A percentile compares a stretch with the other conserved stretches of the same genome.
phyloP scores from a whole-genome alignment of 37 sponge, comb jelly and placozoan species.

The Mnemiopsis leidyi region DNA sequence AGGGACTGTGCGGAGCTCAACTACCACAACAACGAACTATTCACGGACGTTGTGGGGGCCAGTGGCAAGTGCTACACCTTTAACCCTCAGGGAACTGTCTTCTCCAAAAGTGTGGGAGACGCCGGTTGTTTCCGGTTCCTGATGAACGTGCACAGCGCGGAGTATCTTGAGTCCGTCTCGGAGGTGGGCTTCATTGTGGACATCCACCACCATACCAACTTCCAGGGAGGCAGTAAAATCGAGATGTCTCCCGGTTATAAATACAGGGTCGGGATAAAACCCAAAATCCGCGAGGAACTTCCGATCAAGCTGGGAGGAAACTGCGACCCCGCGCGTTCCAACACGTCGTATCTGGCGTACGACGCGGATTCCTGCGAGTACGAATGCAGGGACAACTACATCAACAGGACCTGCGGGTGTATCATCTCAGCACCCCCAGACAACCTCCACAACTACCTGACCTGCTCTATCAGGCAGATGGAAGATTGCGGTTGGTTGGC shows the following conservation, averaged over 20 bases:
- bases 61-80: constrained; percentile 16
- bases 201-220: neutral
- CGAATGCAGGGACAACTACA: constrained; percentile 21
- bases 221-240: neutral
- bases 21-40: neutral
- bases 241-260: constrained; percentile 18
- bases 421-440: neutral
- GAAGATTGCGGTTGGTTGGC: neutral
- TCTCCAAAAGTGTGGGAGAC: neutral
- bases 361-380: neutral
- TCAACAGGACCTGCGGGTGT: neutral
- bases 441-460: neutral
- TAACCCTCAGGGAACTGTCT: neutral
- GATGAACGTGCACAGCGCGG: neutral
- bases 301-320: neutral
- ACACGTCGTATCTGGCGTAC: neutral
- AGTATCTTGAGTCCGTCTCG: neutral
- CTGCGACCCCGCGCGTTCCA: neutral
- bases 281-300: neutral
- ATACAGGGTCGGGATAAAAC: constrained; percentile 31
- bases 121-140: constrained; percentile 14
- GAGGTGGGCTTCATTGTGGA: neutral
- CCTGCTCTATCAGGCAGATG: constrained; percentile 26
- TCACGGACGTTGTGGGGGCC: neutral
- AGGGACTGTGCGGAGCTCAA: neutral